Evolutionary conservation across 2,113 vertebrate genomes (phyloP).

Genomic region (Psilopogon haemacephalus): DNA sequence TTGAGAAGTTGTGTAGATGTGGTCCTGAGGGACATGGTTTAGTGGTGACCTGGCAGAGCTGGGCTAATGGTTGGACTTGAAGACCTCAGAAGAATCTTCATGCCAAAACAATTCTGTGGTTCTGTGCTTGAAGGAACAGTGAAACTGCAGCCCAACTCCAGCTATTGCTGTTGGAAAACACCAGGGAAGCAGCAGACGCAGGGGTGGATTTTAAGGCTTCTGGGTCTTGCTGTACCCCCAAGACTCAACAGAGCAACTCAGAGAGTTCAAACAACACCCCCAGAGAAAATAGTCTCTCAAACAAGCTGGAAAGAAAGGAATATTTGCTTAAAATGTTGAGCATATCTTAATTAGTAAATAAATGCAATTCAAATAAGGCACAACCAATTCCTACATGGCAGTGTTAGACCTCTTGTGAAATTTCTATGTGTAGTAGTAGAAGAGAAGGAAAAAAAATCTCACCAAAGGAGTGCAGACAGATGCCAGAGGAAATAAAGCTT

Average conservation of each 20-base stretch:
- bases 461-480: background rate
- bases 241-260: background rate
- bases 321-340: constrained; percentile 10
- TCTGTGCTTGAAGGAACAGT: background rate
- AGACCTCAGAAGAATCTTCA: no score
- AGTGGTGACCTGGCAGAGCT: no score
- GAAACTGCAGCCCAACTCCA: background rate
- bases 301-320: background rate
- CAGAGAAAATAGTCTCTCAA: background rate
- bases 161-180: accelerated
- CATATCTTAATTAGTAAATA: constrained; percentile 15
- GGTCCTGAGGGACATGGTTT: no score
- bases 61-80: no score
- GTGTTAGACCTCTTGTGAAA: background rate
- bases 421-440: background rate
- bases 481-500: background rate
- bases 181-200: background rate
- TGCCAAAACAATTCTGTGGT: no score
- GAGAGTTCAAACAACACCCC: background rate
- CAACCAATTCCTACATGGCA: background rate
- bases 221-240: background rate
- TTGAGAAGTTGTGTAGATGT: no score
- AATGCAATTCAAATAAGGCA: background rate
- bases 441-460: background rate
- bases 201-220: background rate